A percentile compares a stretch with the other conserved stretches of the same genome.
These are phyloP conservation scores for Musca domestica DNA, from an alignment of 1,140 invertebrate genomes.

Conservation along the genomic window DNA sequence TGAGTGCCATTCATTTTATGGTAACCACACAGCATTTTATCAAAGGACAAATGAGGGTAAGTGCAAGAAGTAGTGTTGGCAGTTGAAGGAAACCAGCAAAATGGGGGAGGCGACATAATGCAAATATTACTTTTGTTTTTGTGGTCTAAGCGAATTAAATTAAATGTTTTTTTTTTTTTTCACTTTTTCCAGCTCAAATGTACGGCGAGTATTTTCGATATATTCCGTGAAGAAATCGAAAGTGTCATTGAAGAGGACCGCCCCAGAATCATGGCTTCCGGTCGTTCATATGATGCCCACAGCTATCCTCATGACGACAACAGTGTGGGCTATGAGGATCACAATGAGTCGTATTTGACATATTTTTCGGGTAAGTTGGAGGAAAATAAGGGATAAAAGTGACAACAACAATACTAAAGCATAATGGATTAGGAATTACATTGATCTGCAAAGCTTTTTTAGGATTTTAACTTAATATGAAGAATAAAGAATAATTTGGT, in stretches of 20 bases:
- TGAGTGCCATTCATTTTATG: slow-evolving; percentile 56
- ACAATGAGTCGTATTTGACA: slow-evolving; percentile 51
- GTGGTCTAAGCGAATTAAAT: not conserved
- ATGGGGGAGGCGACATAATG: too few species aligned
- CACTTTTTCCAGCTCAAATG: slow-evolving; percentile 43
- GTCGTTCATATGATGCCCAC: slow-evolving; percentile 49
- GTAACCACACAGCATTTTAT: slow-evolving; percentile 59
- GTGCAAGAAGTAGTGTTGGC: not conserved
- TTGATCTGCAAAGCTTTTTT: too few species aligned
- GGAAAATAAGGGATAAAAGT: not conserved
- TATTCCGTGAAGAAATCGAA: slow-evolving; percentile 52
- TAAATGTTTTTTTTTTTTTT: not conserved
- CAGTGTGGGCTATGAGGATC: slow-evolving; percentile 43
- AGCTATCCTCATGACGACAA: slow-evolving; percentile 43
- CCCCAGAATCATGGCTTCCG: slow-evolving; percentile 50
- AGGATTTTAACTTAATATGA: too few species aligned
- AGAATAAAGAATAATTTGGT: too few species aligned
- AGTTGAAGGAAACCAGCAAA: too few species aligned
- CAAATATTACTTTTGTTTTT: slow-evolving; percentile 5
- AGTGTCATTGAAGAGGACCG: slow-evolving; percentile 51
- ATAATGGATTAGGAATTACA: too few species aligned
- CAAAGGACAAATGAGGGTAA: slow-evolving; percentile 57
- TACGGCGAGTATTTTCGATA: slow-evolving; percentile 49
- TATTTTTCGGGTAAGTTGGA: slow-evolving; percentile 46
- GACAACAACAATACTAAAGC: not conserved